These are phyloP conservation scores for human (Homo sapiens) DNA, from an alignment of 2,113 vertebrate genomes.

Conservation along the genomic window GRCh38 chr7:3846501-3847000, in stretches of 20 bases:
- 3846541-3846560: neutral
- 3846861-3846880: neutral
- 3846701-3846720: neutral
- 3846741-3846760: neutral
- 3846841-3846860: neutral
- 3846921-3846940: neutral
- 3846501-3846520: rapidly evolving
- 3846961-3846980: neutral
- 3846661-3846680: neutral
- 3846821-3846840: neutral
- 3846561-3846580: no score
- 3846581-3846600: neutral
- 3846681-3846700: neutral
- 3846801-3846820: neutral
- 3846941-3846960: neutral
- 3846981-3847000: neutral
- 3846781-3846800: neutral
- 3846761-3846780: rapidly evolving
- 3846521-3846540: neutral
- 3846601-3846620: neutral
- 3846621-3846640: no score
- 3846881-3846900: neutral
- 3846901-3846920: neutral
- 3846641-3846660: neutral
- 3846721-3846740: neutral